Conservation (phyloP, 2,888 invertebrate genomes). For the Drosophila anomalata region DNA sequence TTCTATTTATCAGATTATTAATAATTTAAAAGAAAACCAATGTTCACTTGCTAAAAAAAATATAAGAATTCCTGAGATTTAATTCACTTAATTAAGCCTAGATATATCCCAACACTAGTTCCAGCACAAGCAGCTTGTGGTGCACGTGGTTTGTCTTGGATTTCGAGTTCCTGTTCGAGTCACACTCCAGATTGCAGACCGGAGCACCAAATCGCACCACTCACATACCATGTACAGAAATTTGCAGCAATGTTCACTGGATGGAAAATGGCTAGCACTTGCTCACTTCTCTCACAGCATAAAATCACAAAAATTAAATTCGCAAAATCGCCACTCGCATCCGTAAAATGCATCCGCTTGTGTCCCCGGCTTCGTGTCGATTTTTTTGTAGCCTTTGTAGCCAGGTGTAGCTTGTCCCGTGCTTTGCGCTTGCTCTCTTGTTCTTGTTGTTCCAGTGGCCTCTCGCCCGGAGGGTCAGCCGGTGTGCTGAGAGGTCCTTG, state of each 20-base stretch:
- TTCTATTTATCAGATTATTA: background rate
- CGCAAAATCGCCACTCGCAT: constrained; percentile 29
- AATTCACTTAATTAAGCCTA: background rate
- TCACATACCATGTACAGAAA: constrained; percentile 39
- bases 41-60: background rate
- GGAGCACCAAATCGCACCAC: constrained; percentile 42
- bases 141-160: constrained; percentile 42
- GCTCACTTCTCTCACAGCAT: constrained; percentile 41
- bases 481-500: constrained; percentile 26
- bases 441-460: constrained; percentile 29
- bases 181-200: constrained; percentile 32
- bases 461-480: constrained; percentile 3
- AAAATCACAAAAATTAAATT: background rate
- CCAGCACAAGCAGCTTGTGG: constrained; percentile 39
- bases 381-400: constrained; percentile 23
- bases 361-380: constrained; percentile 34
- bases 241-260: constrained; percentile 29
- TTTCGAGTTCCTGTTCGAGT: constrained; percentile 28
- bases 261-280: constrained; percentile 35
- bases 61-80: background rate
- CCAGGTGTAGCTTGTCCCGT: constrained; percentile 40
- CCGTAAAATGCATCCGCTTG: constrained; percentile 22
- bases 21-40: background rate
- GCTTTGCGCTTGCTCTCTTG: constrained; percentile 19
- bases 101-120: constrained; percentile 27